A percentile compares a stretch with the other conserved stretches of the same genome.
Evolutionary conservation across 2,113 vertebrate species (phyloP).

Genomic region (Heloderma charlesbogerti): DNA sequence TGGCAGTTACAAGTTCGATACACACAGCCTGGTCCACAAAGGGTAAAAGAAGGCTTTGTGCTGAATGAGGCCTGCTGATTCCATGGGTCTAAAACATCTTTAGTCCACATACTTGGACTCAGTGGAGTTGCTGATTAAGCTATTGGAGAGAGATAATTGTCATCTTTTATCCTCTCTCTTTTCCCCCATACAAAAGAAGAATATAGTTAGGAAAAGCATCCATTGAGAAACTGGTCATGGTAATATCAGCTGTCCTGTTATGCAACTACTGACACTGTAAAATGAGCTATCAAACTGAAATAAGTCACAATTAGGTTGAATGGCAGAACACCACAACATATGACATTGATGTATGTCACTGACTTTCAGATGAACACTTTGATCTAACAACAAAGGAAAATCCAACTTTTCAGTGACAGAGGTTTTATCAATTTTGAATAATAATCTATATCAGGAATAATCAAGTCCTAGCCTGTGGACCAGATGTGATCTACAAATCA

Average conservation of each 20-base stretch:
- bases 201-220: not conserved
- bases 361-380: not conserved
- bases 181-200: not conserved
- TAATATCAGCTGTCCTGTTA: not conserved
- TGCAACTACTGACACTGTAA: not conserved
- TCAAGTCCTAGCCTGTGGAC: not conserved
- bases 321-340: not conserved
- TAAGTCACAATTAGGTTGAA: not conserved
- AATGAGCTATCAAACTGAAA: not conserved
- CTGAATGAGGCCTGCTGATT: not conserved
- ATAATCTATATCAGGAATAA: not conserved
- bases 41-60: not conserved
- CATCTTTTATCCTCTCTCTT: not conserved
- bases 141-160: not conserved
- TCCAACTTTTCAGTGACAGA: not conserved
- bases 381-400: not conserved
- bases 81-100: not conserved
- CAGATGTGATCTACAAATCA: not conserved
- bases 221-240: not conserved
- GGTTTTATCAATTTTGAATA: not conserved
- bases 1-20: not conserved
- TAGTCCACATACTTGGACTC: not conserved
- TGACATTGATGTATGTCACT: not conserved
- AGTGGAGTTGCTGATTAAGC: not conserved
- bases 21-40: not conserved